Evolutionary conservation across 2,797 vertebrate species (phyloP), one percentile per base, ranked within the genome.

Genomic region (Centropyge bicolor): DNA sequence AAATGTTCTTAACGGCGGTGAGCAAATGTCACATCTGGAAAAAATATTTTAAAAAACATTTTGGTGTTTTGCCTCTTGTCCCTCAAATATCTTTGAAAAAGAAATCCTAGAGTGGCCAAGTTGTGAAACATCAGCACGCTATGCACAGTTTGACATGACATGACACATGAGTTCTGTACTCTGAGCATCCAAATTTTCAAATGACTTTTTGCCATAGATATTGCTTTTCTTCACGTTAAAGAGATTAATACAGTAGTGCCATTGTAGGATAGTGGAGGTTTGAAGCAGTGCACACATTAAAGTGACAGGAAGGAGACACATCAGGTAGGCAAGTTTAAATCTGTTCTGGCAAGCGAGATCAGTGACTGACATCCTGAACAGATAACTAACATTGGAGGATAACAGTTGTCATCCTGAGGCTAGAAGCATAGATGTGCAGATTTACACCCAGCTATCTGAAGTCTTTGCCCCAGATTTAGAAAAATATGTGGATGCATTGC

Each of bases 231-330:
- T 54, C 45, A 52, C 5, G 49, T 16, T 73, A 76, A 79, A 59
- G 56, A 35, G 52, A 40, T 70, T 40, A 56, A 66, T 54, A 72
- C 45, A 61, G 66, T 38, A 8, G n/a, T 68, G 52, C 17, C 55
- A 36, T 38, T 40, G 48, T 35, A 54, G 48, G 45, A 7, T 46
- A n/a, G 14, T 31, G 35, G 17, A 24, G 41, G 52, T 49, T 62
- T 38, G 35, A 73, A 69, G 49, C 76, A 27, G 36, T 10, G 17
- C 49, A 49, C 12, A 3, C n/a, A 69, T 0, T 70, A 20, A 66
- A 72, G 45, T 82, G 67, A 73, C n/a, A 70, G 22, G 14, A 81
- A 52, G 14, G 61, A 70, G 61, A 83, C 49, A 40, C 43, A 60
- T 70, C 70, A 70, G 40, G 38, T 36, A 48, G 59, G 19, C 11